A percentile compares a stretch with the other conserved stretches of the same genome.
These are phyloP conservation scores for Phylloscopus whistleri DNA, from an alignment of 2,113 vertebrate species.

Conservation along the genomic window DNA sequence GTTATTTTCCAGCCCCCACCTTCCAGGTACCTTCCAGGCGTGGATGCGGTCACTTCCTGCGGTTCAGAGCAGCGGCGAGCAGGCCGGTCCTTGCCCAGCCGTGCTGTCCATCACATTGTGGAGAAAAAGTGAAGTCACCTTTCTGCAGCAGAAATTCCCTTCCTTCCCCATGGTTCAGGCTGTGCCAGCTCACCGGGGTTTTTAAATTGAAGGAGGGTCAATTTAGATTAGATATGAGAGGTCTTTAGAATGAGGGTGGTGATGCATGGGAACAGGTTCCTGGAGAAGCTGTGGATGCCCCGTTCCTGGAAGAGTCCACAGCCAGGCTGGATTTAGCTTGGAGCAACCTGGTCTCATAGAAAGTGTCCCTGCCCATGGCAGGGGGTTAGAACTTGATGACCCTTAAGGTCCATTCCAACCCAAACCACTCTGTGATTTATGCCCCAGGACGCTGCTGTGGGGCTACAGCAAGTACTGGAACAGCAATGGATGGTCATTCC, in stretches of 20 bases:
- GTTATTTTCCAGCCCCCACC: conserved; percentile 34
- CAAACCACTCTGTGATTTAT: background rate
- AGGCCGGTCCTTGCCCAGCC: background rate
- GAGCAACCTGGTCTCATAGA: background rate
- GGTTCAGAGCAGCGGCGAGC: background rate
- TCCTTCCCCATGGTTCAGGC: background rate
- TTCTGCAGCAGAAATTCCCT: background rate
- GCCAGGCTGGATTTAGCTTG: background rate
- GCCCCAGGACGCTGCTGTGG: background rate
- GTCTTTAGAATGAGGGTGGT: background rate
- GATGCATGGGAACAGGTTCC: background rate
- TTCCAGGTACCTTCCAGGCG: conserved; percentile 50
- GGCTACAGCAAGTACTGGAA: background rate
- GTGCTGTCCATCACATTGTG: background rate
- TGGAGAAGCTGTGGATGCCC: background rate
- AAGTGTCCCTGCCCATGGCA: background rate
- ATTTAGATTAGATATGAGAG: background rate
- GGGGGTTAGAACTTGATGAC: background rate
- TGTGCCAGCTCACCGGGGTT: background rate
- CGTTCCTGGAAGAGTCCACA: background rate
- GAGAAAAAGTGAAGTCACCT: background rate
- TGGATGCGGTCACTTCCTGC: conserved; percentile 54
- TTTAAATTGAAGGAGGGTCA: background rate
- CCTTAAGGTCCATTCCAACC: background rate
- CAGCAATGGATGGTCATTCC: accelerated